Conservation (phyloP, 2,888 invertebrate genomes). For the Eupeodes luniger region DNA sequence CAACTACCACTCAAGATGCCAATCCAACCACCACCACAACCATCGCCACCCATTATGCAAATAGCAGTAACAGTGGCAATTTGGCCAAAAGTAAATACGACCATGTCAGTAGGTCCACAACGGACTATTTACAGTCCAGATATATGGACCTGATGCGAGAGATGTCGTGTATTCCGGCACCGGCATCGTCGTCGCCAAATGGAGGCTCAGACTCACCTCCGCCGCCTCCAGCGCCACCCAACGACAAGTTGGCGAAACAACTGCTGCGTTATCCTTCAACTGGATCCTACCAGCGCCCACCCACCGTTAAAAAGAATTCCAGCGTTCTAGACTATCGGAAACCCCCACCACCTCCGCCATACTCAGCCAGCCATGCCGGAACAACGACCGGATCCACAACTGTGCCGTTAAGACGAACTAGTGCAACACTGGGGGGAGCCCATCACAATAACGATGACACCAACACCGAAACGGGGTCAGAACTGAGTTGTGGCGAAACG, state of each 20-base stretch:
- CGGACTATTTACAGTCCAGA: constrained; percentile 78
- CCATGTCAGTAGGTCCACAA: constrained; percentile 76
- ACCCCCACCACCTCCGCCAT: constrained; percentile 79
- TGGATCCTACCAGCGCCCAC: constrained; percentile 69
- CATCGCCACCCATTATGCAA: constrained; percentile 63
- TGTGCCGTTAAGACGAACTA: constrained; percentile 68
- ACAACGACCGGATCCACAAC: constrained; percentile 56
- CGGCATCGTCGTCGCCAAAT: constrained; percentile 68
- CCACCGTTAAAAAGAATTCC: constrained; percentile 73
- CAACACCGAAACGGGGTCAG: constrained; percentile 55
- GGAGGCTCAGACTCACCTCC: constrained; percentile 70
- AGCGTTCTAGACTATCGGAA: constrained; percentile 78
- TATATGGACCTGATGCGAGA: constrained; percentile 76
- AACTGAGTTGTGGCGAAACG: constrained; percentile 58
- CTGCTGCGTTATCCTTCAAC: constrained; percentile 72
- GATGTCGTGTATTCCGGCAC: constrained; percentile 73
- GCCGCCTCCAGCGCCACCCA: constrained; percentile 74
- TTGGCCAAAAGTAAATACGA: constrained; percentile 78
- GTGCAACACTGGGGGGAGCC: constrained; percentile 50
- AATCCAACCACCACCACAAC: constrained; percentile 46
- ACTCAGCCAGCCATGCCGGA: constrained; percentile 77
- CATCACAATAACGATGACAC: constrained; percentile 51
- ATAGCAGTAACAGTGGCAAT: constrained; percentile 64
- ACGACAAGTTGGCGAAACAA: constrained; percentile 65
- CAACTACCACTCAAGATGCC: constrained; percentile 57